Base-by-base conservation (phyloP, 2,797 vertebrate species). In the Triplophysa bombifrons region DNA sequence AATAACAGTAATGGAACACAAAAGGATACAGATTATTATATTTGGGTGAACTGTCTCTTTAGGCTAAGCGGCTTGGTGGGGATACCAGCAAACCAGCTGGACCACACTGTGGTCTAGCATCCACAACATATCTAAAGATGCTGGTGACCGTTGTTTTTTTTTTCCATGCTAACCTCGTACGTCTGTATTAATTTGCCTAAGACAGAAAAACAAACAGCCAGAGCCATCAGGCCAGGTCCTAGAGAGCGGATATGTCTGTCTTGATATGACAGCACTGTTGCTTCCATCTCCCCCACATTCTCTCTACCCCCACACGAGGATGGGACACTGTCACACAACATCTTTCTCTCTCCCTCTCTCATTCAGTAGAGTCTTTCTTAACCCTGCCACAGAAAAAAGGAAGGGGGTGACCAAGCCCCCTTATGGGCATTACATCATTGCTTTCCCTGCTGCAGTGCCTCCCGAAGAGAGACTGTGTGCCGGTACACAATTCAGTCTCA, bases 361-460 rank as follows among this genome's bases (percentile, higher is more conserved):
- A n/a, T 16, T 16, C 17, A 8, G 16, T 8, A n/a, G 51, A n/a
- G 34, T 81, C 48, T 66, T 41, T 72, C 11, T n/a, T 78, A 8
- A 30, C 44, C 44, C 72, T 34, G 55, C 53, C 20, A 58, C 27
- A 55, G 66, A 61, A 58, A 20, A 10, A 17, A 41, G n/a, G 71
- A 65, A 58, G 60, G 69, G 64, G 38, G 34, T 44, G 56, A 46
- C 51, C 27, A 73, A 53, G 20, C 19, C 41, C n/a, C 9, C 30
- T 34, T 76, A 51, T 53, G 67, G 64, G 58, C 80, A 83, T 85
- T 82, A 83, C 84, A 84, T 85, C 84, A 83, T 72, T 77, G 66
- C 70, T 69, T 65, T 78, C 44, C 67, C 70, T 82, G 73, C 82
- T 78, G 84, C 84, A 80, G 82, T 82, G 71, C 64, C 76, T 48